These are phyloP conservation scores for Trichogramma evanescens DNA, from an alignment of 2,888 invertebrate species.

Conservation along the genomic window DNA sequence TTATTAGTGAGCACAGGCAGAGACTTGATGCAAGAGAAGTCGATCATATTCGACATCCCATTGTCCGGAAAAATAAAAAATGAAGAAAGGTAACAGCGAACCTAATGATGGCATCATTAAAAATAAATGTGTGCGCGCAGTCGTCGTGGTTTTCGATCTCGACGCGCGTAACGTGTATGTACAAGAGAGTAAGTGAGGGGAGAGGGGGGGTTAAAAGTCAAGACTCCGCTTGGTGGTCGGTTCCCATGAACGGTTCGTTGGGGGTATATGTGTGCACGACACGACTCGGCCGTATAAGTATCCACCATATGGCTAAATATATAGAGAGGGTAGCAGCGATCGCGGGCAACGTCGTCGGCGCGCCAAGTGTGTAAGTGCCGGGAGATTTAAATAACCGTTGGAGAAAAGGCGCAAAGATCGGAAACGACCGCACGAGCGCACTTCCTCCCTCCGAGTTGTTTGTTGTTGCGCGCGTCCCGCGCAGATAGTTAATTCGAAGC, in stretches of 20 bases:
- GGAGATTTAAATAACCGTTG: slow-evolving; percentile 49
- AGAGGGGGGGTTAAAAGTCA: slow-evolving; percentile 20
- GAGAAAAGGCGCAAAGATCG: slow-evolving; percentile 18
- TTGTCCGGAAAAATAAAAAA: too few relatives aligned
- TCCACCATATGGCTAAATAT: slow-evolving; percentile 16
- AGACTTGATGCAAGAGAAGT: too few relatives aligned
- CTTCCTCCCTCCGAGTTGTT: slow-evolving; percentile 9
- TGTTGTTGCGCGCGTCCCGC: too few relatives aligned
- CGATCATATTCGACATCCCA: too few relatives aligned
- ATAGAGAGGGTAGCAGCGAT: not conserved
- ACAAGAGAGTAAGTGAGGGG: not conserved
- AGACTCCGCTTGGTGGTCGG: slow-evolving; percentile 30
- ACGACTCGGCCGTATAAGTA: not conserved
- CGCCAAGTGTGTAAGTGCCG: slow-evolving; percentile 40
- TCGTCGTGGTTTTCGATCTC: too few relatives aligned
- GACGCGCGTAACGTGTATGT: not conserved
- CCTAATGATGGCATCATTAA: too few relatives aligned
- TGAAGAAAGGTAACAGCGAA: too few relatives aligned
- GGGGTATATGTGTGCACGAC: slow-evolving; percentile 30
- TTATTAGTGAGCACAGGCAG: too few relatives aligned
- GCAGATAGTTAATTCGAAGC: too few relatives aligned
- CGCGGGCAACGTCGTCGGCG: slow-evolving; percentile 19
- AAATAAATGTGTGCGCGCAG: too few relatives aligned
- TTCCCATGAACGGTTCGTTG: slow-evolving; percentile 48
- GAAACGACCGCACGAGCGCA: slow-evolving; percentile 13